Evolutionary conservation across 2,888 invertebrate genomes (phyloP).

Genomic region (Dolichomitus sp.): DNA sequence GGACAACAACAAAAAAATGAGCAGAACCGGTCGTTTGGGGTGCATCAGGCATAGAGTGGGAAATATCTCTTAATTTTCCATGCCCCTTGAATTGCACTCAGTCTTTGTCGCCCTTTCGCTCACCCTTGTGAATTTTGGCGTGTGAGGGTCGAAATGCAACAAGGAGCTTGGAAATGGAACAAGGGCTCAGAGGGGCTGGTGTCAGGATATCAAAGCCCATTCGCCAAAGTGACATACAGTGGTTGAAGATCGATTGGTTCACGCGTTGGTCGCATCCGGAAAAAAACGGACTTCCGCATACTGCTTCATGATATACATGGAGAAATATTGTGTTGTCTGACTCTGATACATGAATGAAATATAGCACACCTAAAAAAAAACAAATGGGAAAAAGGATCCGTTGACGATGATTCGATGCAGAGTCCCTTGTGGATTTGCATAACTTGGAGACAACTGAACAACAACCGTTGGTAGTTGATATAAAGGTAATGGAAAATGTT

Average conservation of each 20-base stretch:
- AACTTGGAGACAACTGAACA: not conserved
- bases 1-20: not conserved
- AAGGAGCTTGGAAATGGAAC: conserved; percentile 20
- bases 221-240: conserved; percentile 40
- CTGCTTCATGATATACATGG: not conserved
- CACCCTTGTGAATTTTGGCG: conserved; percentile 14
- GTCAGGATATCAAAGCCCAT: conserved; percentile 49
- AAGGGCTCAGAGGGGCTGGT: conserved; percentile 38
- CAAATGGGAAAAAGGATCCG: not conserved
- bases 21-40: conserved; percentile 54
- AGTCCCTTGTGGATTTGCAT: not conserved
- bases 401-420: not conserved
- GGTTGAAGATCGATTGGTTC: conserved; percentile 58
- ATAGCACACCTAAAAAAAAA: not conserved
- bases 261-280: conserved; percentile 29
- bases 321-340: conserved; percentile 1
- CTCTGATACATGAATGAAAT: conserved; percentile 14
- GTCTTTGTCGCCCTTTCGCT: conserved; percentile 21
- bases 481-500: no score
- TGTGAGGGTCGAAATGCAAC: conserved; percentile 19
- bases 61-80: conserved; percentile 76
- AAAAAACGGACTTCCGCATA: conserved; percentile 27
- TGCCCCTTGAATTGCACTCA: conserved; percentile 54
- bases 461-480: no score
- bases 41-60: conserved; percentile 56